These are phyloP conservation scores for Pseudochaenichthys georgianus DNA, from an alignment of 2,797 vertebrate species.

Conservation along the genomic window DNA sequence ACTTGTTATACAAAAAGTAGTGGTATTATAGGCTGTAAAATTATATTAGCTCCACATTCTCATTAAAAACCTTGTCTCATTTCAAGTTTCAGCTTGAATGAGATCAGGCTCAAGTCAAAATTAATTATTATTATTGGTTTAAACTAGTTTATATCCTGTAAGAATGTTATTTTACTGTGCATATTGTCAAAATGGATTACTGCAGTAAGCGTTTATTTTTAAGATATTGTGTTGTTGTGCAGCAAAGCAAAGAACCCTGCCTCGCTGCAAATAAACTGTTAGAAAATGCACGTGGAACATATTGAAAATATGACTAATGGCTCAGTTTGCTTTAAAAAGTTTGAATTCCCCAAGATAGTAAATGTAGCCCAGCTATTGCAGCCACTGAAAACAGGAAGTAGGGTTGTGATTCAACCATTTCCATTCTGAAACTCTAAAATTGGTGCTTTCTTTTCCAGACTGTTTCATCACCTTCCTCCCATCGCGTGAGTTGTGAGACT, in stretches of 20 bases:
- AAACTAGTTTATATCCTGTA: not conserved
- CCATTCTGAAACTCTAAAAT: constrained; percentile 74
- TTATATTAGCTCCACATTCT: constrained; percentile 33
- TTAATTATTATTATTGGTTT: not conserved
- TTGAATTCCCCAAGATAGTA: constrained; percentile 29
- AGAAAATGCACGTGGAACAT: constrained; percentile 9
- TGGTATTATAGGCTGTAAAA: too few species aligned
- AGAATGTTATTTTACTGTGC: not conserved
- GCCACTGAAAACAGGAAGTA: constrained; percentile 76
- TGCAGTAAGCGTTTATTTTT: not conserved
- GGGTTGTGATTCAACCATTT: constrained; percentile 74
- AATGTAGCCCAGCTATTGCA: constrained; percentile 32
- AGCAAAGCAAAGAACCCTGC: not conserved
- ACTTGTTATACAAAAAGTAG: too few species aligned
- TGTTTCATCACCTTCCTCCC: constrained; percentile 63
- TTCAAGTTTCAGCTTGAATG: not conserved
- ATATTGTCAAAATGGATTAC: not conserved
- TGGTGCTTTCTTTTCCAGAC: constrained; percentile 53
- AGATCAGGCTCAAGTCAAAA: not conserved
- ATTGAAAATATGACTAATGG: constrained; percentile 20
- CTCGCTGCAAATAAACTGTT: not conserved
- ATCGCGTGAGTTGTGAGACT: constrained; percentile 17
- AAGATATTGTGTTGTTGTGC: too few species aligned
- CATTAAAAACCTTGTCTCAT: constrained; percentile 19
- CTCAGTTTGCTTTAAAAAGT: constrained; percentile 8